Evolutionary conservation across 1,140 invertebrate genomes (phyloP).

Genomic region (Hypothenemus hampei): DNA sequence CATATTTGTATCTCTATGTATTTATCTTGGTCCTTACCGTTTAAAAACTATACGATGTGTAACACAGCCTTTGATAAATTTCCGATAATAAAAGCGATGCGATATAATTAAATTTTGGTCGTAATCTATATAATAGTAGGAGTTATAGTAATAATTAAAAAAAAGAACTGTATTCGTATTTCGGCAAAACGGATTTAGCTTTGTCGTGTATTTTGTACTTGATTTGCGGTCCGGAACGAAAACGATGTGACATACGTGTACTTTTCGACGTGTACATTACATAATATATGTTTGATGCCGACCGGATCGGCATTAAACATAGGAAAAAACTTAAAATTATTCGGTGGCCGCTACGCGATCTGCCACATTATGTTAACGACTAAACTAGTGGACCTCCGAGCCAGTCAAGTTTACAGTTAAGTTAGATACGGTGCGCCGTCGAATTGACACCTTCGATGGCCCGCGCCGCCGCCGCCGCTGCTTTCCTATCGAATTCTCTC

Average conservation of each 20-base stretch:
- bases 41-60: constrained; percentile 42
- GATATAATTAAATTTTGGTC: constrained; percentile 40
- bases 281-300: constrained; percentile 41
- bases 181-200: constrained; percentile 32
- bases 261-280: constrained; percentile 42
- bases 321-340: constrained; percentile 43
- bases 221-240: constrained; percentile 38
- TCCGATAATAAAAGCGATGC: constrained; percentile 42
- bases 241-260: constrained; percentile 39
- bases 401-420: constrained; percentile 31
- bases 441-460: constrained; percentile 10
- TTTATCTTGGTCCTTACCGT: constrained; percentile 37
- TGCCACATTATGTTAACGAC: constrained; percentile 49
- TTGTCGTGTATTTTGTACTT: constrained; percentile 31
- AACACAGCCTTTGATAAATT: constrained; percentile 44
- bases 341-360: constrained; percentile 37
- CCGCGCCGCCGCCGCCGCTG: constrained; percentile 24
- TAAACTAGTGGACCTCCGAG: constrained; percentile 36
- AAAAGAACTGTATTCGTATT: constrained; percentile 33
- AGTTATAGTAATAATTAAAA: no score
- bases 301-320: constrained; percentile 39
- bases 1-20: not conserved
- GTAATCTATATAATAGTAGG: constrained; percentile 30
- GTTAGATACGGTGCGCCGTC: constrained; percentile 35
- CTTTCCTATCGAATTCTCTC: constrained; percentile 5